Evolutionary conservation across 1,140 invertebrate species (phyloP), one percentile per base, ranked within the genome.

Genomic region (Arctopsyche grandis): DNA sequence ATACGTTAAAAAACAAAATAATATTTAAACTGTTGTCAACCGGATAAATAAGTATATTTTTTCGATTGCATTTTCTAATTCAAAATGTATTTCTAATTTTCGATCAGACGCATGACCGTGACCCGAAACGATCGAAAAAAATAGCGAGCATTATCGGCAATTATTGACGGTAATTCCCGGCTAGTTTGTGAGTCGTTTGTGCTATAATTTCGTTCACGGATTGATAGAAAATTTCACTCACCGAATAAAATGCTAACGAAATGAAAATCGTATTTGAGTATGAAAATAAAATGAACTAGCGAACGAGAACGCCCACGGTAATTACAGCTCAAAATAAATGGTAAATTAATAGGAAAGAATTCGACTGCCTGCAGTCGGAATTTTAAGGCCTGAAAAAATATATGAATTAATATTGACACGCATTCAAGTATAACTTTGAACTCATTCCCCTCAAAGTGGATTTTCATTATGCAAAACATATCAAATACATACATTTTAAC

Each of bases 71-170:
- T n/a, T n/a, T n/a, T n/a, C n/a, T n/a, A n/a, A n/a, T n/a, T n/a
- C n/a, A n/a, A n/a, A n/a, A n/a, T n/a, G n/a, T n/a, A n/a, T 60
- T 60, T 60, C 56, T n/a, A 19, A 19, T 60, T 60, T 60, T 60
- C 56, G 16, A 19, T 21, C 16, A 9, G 9, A 60, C 19, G 56
- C 9, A 21, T 60, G 56, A 60, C 56, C 56, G 56, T 21, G 56
- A 60, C 56, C 56, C 56, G 56, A 60, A 60, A 60, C 21, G 16
- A 60, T 60, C 7, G 7, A 19, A 60, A 60, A 60, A 60, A 21
- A 19, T 9, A 9, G 1, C 56, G 16, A 60, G 56, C 16, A 60
- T 19, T n/a, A 21, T 60, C 7, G 56, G 5, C 16, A 60, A 60
- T 19, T 60, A 19, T 60, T 60, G 56, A 21, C 56, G 9, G 56